These are phyloP conservation scores for Protophormia terraenovae DNA, from an alignment of 2,888 invertebrate genomes.

Conservation along the genomic window DNA sequence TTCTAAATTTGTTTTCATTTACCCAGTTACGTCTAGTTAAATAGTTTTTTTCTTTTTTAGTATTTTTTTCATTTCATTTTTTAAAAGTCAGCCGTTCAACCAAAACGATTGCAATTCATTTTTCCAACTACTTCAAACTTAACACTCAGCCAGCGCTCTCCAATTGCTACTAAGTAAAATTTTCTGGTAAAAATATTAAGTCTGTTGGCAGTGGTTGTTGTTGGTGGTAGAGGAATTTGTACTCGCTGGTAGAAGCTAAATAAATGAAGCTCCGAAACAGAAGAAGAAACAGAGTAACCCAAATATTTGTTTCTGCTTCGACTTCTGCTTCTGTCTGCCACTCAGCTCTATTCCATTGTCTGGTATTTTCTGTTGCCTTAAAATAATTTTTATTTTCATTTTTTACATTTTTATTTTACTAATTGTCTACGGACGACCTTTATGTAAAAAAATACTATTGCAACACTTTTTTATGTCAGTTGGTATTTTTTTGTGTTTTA, in stretches of 20 bases:
- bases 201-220: background rate
- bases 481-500: slow-evolving; percentile 1
- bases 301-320: slow-evolving; percentile 41
- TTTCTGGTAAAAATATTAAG: background rate
- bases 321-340: slow-evolving; percentile 10
- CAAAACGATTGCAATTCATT: slow-evolving; percentile 37
- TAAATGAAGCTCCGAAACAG: background rate
- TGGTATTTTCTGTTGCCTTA: background rate
- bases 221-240: background rate
- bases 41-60: background rate
- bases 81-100: slow-evolving; percentile 43
- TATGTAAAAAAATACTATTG: slow-evolving; percentile 39
- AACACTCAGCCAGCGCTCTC: background rate
- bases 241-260: background rate
- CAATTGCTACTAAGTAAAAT: no score
- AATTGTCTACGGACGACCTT: slow-evolving; percentile 54
- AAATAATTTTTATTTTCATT: slow-evolving; percentile 24
- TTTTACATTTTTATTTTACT: slow-evolving; percentile 18
- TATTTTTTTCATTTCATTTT: slow-evolving; percentile 23
- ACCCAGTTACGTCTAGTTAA: slow-evolving; percentile 44
- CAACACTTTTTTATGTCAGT: slow-evolving; percentile 38
- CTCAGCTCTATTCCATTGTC: background rate
- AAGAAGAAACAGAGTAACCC: slow-evolving; percentile 18
- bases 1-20: slow-evolving; percentile 58
- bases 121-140: background rate